A percentile compares a stretch with the other conserved stretches of the same genome.
Conservation (phyloP, 2,113 vertebrate species). For the Ailuropoda melanoleuca region DNA sequence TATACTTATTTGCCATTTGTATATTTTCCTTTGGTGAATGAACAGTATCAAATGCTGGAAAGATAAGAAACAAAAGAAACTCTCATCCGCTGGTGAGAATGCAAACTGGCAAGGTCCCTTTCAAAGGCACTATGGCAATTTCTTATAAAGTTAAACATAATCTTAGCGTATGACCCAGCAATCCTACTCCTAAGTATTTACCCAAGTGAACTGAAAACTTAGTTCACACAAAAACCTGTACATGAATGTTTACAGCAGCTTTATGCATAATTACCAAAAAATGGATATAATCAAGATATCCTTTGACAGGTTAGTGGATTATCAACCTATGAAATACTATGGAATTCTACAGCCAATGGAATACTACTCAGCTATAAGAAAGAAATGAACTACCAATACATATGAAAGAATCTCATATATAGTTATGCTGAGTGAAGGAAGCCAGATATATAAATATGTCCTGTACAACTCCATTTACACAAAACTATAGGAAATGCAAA, state of each 20-base stretch:
- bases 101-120: background rate
- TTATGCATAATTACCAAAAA: background rate
- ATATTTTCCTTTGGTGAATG: background rate
- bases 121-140: background rate
- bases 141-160: background rate
- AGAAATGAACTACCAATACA: background rate
- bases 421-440: background rate
- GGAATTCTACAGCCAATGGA: conserved; percentile 8
- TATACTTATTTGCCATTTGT: background rate
- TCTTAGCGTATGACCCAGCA: background rate
- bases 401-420: background rate
- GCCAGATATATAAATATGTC: background rate
- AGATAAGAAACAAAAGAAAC: background rate
- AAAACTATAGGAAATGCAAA: conserved; percentile 29
- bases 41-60: background rate
- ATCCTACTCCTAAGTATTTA: background rate
- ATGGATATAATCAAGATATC: background rate
- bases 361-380: background rate
- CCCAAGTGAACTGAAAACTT: background rate
- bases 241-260: background rate
- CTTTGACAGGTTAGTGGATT: background rate
- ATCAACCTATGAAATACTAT: background rate
- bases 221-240: background rate
- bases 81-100: background rate
- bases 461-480: background rate